These are phyloP conservation scores for Ibidorhyncha struthersii DNA, from an alignment of 2,113 vertebrate genomes.

Conservation along the genomic window DNA sequence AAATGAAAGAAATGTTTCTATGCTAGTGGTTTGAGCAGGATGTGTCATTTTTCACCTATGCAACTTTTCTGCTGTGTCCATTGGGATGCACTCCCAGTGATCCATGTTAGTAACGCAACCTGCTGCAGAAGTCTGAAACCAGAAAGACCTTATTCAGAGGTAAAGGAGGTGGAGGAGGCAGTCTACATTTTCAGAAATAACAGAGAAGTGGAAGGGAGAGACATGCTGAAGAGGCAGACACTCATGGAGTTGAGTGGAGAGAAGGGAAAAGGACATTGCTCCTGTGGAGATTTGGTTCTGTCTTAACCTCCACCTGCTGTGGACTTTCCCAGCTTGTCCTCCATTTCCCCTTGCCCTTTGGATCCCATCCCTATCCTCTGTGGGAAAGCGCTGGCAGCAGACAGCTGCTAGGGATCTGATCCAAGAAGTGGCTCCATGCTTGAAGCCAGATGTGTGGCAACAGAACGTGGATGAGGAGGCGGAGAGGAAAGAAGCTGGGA, in stretches of 20 bases:
- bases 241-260: neutral
- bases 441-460: constrained; percentile 63
- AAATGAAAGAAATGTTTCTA: neutral
- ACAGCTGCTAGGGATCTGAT: constrained; percentile 46
- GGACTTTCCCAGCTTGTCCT: constrained; percentile 40
- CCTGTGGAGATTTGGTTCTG: neutral
- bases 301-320: constrained; percentile 54
- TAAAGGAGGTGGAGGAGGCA: neutral
- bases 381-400: constrained; percentile 46
- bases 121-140: neutral
- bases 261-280: neutral
- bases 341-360: constrained; percentile 51
- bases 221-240: neutral
- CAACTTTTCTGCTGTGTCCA: neutral
- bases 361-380: constrained; percentile 41
- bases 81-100: neutral
- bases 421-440: constrained; percentile 59
- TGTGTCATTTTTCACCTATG: neutral
- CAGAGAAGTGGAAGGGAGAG: neutral
- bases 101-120: neutral
- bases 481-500: neutral
- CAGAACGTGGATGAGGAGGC: neutral
- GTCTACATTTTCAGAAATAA: neutral
- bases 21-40: neutral
- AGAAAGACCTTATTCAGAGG: neutral